These are phyloP conservation scores for Leucophenga maculata DNA, from an alignment of 2,888 invertebrate species.

Conservation along the genomic window DNA sequence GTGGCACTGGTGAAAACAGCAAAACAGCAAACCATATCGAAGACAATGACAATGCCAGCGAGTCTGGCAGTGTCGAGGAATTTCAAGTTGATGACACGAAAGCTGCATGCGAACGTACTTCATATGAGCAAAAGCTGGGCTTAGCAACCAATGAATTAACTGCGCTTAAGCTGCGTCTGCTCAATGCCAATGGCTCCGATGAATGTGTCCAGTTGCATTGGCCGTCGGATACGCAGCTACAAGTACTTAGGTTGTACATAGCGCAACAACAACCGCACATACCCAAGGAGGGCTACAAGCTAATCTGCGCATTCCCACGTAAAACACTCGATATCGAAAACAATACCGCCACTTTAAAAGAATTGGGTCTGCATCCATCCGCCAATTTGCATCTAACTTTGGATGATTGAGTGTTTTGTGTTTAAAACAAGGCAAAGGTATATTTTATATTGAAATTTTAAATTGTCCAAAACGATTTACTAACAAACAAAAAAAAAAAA, in stretches of 20 bases:
- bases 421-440: too few relatives aligned
- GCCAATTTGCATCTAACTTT: conserved; percentile 70
- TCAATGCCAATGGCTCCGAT: conserved; percentile 60
- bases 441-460: too few relatives aligned
- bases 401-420: conserved; percentile 58
- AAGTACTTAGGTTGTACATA: conserved; percentile 66
- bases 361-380: conserved; percentile 69
- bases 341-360: conserved; percentile 62
- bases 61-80: conserved; percentile 59
- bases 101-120: conserved; percentile 44
- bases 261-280: conserved; percentile 66
- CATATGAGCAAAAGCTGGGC: conserved; percentile 60
- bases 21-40: conserved; percentile 21
- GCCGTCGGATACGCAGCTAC: conserved; percentile 69
- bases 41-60: conserved; percentile 48
- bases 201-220: conserved; percentile 69
- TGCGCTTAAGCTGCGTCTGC: conserved; percentile 64
- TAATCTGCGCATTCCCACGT: conserved; percentile 70
- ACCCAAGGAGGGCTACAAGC: conserved; percentile 67
- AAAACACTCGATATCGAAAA: conserved; percentile 67
- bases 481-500: too few relatives aligned
- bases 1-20: conserved; percentile 32
- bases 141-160: conserved; percentile 58
- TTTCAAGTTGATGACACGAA: conserved; percentile 59
- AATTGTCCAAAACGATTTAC: too few relatives aligned